Conservation (phyloP, 2,113 vertebrate genomes). For the Stomatorhinus ivindoensis region DNA sequence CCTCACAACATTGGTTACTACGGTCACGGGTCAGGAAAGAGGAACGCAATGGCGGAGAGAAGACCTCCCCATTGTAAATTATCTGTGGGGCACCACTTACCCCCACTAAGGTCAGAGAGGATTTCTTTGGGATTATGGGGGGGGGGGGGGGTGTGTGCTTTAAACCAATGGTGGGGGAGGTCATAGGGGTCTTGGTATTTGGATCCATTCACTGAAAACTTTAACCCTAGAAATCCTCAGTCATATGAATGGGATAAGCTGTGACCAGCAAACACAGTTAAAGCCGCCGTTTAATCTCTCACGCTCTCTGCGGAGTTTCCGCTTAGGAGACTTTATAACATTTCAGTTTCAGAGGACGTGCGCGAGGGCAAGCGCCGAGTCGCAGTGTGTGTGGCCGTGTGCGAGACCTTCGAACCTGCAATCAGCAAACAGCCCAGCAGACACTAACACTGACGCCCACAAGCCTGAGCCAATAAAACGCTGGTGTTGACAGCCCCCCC, state of each 20-base stretch:
- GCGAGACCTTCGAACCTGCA: conserved; percentile 57
- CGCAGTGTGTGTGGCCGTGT: conserved; percentile 19
- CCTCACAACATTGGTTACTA: background rate
- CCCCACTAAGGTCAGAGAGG: background rate
- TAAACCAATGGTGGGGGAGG: background rate
- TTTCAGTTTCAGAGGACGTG: background rate
- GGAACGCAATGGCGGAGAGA: background rate
- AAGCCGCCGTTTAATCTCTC: background rate
- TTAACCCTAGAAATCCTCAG: background rate
- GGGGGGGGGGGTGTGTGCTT: background rate
- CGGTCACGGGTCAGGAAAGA: background rate
- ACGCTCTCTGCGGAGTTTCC: background rate
- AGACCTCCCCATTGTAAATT: background rate
- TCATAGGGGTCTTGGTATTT: background rate
- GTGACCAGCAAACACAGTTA: background rate
- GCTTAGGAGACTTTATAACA: background rate
- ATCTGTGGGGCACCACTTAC: background rate
- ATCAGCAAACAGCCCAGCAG: conserved; percentile 47
- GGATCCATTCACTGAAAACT: background rate
- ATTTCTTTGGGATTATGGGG: background rate
- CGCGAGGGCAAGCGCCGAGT: background rate
- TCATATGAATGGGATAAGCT: background rate
- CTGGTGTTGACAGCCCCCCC: background rate
- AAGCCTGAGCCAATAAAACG: background rate
- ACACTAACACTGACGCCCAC: conserved; percentile 1